phyloP scores from a whole-genome alignment of 2,797 vertebrate species.

The Simalia tracyae region DNA sequence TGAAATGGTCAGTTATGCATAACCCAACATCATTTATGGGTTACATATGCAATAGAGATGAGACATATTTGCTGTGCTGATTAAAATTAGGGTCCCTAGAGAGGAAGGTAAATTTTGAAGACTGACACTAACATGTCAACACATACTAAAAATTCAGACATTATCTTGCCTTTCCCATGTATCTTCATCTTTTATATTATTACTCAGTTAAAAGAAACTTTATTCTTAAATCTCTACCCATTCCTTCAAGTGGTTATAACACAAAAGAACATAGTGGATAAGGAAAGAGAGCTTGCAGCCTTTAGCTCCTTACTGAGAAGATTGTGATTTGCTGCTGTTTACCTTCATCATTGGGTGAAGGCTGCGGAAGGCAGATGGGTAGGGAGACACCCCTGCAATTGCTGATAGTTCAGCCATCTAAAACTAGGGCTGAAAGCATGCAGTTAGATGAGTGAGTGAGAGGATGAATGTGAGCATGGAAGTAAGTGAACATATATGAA shows the following conservation, averaged over 20 bases:
- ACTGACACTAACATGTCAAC: background rate
- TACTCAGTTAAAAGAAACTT: background rate
- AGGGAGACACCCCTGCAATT: background rate
- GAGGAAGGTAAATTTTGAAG: background rate
- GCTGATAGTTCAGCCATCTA: background rate
- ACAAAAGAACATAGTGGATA: background rate
- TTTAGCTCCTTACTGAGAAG: background rate
- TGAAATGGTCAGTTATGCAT: background rate
- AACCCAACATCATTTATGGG: background rate
- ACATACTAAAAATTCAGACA: background rate
- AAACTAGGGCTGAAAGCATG: background rate
- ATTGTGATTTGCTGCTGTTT: background rate
- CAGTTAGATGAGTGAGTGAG: background rate
- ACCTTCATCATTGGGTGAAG: background rate
- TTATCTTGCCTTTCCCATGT: background rate
- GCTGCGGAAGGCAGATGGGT: background rate
- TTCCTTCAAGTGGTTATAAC: background rate
- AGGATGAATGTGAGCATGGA: background rate
- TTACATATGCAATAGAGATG: background rate
- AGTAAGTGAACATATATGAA: background rate
- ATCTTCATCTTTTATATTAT: background rate
- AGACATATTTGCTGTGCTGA: background rate
- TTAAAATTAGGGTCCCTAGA: background rate
- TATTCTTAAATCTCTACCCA: background rate
- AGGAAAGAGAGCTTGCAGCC: background rate